Conservation (phyloP, 2,888 invertebrate species). For the Hirudinaria manillensis region DNA sequence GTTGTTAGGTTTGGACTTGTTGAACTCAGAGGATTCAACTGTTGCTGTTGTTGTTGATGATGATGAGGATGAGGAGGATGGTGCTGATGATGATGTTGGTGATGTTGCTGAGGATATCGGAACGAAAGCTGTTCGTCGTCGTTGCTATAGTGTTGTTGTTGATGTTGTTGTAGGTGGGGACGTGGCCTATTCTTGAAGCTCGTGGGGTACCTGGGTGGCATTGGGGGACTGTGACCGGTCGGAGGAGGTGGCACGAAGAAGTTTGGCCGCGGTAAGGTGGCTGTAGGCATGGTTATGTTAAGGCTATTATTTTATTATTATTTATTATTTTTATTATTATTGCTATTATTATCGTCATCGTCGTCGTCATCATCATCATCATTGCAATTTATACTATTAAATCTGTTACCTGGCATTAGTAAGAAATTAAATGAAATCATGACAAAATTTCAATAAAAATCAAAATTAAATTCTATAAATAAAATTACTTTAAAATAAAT, state of each 20-base stretch:
- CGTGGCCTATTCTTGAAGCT: conserved; percentile 13
- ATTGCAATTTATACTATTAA: not conserved
- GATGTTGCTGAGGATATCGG: not conserved
- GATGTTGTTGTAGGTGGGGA: conserved; percentile 2
- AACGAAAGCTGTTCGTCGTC: not conserved
- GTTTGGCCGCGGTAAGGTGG: conserved; percentile 17
- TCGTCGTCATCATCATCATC: conserved; percentile 5
- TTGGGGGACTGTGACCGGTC: conserved; percentile 11
- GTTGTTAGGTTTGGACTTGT: no score
- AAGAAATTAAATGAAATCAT: no score
- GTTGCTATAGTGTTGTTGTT: conserved; percentile 1
- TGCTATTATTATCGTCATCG: not conserved
- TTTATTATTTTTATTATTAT: not conserved
- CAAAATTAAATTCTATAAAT: no score
- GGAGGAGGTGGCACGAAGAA: conserved; percentile 1
- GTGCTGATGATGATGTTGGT: not conserved
- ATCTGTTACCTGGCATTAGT: no score
- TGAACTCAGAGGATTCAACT: no score
- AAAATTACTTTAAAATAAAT: no score
- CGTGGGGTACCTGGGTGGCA: conserved; percentile 18
- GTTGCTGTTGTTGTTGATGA: no score
- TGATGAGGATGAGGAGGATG: no score
- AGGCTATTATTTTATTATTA: not conserved
- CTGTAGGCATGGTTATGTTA: not conserved
- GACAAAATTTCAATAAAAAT: no score